phyloP scores from a whole-genome alignment of 2,888 invertebrate species.

The Mythimna ferrago region DNA sequence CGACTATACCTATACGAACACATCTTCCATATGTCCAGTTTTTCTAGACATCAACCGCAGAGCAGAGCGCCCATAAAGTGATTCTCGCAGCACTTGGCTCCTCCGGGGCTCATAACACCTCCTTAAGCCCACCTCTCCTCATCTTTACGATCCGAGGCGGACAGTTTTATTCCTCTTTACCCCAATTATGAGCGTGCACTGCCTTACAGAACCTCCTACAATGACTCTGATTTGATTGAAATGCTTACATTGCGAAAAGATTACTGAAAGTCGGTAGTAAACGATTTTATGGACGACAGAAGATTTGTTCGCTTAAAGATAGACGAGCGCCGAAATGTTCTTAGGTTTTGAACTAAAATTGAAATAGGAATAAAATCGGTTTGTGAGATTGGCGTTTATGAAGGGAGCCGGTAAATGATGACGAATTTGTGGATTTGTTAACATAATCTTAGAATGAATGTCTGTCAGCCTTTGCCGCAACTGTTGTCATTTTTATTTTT shows the following conservation, averaged over 20 bases:
- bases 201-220: constrained; percentile 66
- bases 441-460: constrained; percentile 17
- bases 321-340: constrained; percentile 35
- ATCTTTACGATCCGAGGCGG: constrained; percentile 68
- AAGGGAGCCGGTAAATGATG: constrained; percentile 7
- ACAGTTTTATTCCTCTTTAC: constrained; percentile 68
- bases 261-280: constrained; percentile 62
- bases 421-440: constrained; percentile 18
- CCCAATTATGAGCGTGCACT: constrained; percentile 69
- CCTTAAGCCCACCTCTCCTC: constrained; percentile 63
- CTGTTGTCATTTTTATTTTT: too few relatives aligned
- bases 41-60: constrained; percentile 35
- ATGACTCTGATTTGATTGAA: constrained; percentile 74
- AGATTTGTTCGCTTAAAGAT: constrained; percentile 62
- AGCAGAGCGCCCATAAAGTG: constrained; percentile 55
- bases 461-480: neutral
- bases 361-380: constrained; percentile 54
- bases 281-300: constrained; percentile 61
- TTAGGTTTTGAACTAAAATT: constrained; percentile 54
- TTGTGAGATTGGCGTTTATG: constrained; percentile 49
- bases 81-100: constrained; percentile 47
- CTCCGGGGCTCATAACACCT: constrained; percentile 57
- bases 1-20: neutral
- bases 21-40: constrained; percentile 16
- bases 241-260: constrained; percentile 68